Evolutionary conservation across 2,888 invertebrate genomes (phyloP).

Genomic region (Epinotia demarniana): DNA sequence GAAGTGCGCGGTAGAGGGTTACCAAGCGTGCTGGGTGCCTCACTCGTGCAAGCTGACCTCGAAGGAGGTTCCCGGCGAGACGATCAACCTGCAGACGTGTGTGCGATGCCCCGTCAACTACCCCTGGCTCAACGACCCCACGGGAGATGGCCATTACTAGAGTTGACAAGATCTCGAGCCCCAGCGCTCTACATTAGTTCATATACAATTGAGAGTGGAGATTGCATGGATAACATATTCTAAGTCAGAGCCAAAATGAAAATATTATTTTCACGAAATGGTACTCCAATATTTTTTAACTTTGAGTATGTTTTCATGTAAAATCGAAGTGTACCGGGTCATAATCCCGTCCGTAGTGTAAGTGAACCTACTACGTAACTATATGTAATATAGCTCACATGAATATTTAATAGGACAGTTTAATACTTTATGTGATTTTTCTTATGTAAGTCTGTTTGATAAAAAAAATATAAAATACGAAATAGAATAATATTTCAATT

Average conservation of each 20-base stretch:
- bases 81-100: slow-evolving; percentile 96
- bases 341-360: slow-evolving; percentile 84
- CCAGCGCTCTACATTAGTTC: slow-evolving; percentile 74
- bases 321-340: slow-evolving; percentile 82
- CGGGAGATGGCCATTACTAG: slow-evolving; percentile 94
- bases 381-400: slow-evolving; percentile 85
- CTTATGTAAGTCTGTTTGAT: slow-evolving; percentile 84
- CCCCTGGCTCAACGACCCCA: slow-evolving; percentile 97
- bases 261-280: slow-evolving; percentile 50
- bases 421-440: slow-evolving; percentile 84
- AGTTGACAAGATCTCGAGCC: slow-evolving; percentile 78
- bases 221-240: slow-evolving; percentile 74
- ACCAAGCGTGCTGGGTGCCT: slow-evolving; percentile 93
- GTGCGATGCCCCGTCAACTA: slow-evolving; percentile 97
- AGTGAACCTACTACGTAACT: slow-evolving; percentile 81
- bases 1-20: slow-evolving; percentile 95
- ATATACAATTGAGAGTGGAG: slow-evolving; percentile 70
- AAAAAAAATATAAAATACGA: slow-evolving; percentile 76
- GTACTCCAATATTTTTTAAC: slow-evolving; percentile 53
- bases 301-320: slow-evolving; percentile 76
- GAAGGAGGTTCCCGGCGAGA: slow-evolving; percentile 97
- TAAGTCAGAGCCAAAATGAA: slow-evolving; percentile 55
- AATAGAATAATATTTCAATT: slow-evolving; percentile 58
- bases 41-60: slow-evolving; percentile 96
- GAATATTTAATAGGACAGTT: slow-evolving; percentile 84